Percentiles rank a stretch among this genome's conserved stretches.
Conservation (phyloP, 2,797 vertebrate species). For the Chrysocyon brachyurus region DNA sequence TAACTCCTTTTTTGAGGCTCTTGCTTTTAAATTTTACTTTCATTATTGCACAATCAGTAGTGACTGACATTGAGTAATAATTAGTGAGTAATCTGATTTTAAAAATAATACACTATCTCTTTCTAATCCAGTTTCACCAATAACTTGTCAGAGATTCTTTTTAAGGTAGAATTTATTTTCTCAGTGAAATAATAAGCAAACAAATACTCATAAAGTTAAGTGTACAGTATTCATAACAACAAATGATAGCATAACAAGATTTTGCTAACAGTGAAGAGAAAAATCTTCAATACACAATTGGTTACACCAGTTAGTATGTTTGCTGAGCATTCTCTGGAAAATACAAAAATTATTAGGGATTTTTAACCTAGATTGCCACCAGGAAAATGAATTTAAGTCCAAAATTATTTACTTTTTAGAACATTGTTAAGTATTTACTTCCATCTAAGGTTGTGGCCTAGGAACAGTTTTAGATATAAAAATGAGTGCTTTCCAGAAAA, state of each 20-base stretch:
- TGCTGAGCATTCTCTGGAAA: not conserved
- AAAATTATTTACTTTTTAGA: slow-evolving; percentile 46
- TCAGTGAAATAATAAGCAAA: slow-evolving; percentile 43
- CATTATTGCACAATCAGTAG: slow-evolving; percentile 72
- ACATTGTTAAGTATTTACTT: slow-evolving; percentile 9
- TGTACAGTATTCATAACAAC: not conserved
- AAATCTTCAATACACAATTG: not conserved
- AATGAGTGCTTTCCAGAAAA: slow-evolving; percentile 26
- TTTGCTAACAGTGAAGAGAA: not conserved
- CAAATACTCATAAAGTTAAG: slow-evolving; percentile 33
- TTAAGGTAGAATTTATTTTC: slow-evolving; percentile 35
- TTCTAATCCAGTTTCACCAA: slow-evolving; percentile 75
- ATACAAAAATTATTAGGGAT: not conserved
- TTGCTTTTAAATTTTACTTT: slow-evolving; percentile 76
- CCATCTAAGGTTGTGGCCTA: slow-evolving; percentile 17
- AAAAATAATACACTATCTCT: slow-evolving; percentile 73
- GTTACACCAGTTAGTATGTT: not conserved
- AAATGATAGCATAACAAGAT: not conserved
- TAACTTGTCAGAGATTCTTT: slow-evolving; percentile 70
- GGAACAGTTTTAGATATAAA: not conserved
- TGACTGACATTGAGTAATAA: slow-evolving; percentile 78
- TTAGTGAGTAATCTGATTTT: slow-evolving; percentile 79
- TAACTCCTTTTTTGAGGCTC: slow-evolving; percentile 62
- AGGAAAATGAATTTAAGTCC: slow-evolving; percentile 12
- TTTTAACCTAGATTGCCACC: slow-evolving; percentile 31